A percentile compares a stretch with the other conserved stretches of the same genome.
Evolutionary conservation across 37 sponge, comb jelly and placozoan species (phyloP).

Genomic region (Agelas oroides): DNA sequence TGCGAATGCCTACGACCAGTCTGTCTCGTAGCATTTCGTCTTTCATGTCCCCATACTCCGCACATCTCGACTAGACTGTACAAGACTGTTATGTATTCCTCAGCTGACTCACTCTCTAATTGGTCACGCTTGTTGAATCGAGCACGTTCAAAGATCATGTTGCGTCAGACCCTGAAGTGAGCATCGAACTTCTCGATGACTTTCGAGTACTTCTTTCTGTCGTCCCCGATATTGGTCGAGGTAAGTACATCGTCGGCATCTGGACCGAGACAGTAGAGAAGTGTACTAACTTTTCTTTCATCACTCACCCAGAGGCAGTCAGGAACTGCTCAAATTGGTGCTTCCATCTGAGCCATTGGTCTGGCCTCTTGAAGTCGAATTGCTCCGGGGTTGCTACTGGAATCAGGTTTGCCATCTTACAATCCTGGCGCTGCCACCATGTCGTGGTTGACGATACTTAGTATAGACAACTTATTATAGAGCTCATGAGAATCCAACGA

Average conservation of each 20-base stretch:
- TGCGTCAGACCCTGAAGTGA: neutral
- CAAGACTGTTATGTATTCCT: neutral
- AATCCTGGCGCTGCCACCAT: no score
- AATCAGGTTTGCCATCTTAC: no score
- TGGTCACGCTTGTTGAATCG: neutral
- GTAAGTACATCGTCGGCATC: neutral
- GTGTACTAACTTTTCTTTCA: neutral
- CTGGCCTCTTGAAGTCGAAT: slow-evolving; percentile 3
- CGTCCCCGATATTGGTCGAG: neutral
- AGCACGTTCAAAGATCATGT: slow-evolving; percentile 1
- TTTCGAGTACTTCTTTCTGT: neutral
- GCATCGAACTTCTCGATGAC: slow-evolving; percentile 7
- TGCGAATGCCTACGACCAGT: no score
- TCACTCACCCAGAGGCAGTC: neutral
- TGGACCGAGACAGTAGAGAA: neutral
- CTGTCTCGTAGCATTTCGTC: no score
- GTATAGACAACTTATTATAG: no score
- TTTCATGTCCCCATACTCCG: slow-evolving; percentile 11
- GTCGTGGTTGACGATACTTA: no score
- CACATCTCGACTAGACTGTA: neutral
- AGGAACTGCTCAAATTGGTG: neutral
- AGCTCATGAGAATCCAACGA: no score
- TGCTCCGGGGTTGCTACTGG: no score
- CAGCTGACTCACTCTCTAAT: neutral
- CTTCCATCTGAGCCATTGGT: neutral